Evolutionary conservation across 1,140 invertebrate genomes (phyloP).

Genomic region (Hestina assimilis): DNA sequence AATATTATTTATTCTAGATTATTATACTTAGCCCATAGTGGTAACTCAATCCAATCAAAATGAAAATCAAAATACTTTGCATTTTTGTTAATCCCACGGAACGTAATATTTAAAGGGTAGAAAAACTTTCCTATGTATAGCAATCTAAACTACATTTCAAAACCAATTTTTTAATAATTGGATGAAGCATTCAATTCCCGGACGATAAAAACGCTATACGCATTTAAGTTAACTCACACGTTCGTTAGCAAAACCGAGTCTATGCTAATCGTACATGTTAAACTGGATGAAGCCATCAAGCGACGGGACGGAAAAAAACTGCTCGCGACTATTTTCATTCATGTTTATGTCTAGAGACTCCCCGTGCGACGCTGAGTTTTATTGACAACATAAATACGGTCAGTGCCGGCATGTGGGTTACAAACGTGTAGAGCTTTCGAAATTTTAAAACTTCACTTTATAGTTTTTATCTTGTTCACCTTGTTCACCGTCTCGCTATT

Average conservation of each 20-base stretch:
- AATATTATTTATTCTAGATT: too few species aligned
- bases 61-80: too few species aligned
- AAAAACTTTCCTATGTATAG: too few species aligned
- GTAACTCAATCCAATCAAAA: too few species aligned
- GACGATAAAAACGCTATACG: background rate
- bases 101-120: too few species aligned
- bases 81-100: too few species aligned
- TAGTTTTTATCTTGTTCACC: slow-evolving; percentile 23
- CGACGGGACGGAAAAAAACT: slow-evolving; percentile 35
- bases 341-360: slow-evolving; percentile 60
- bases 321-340: slow-evolving; percentile 54
- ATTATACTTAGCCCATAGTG: too few species aligned
- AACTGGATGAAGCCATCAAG: slow-evolving; percentile 32
- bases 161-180: too few species aligned
- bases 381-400: slow-evolving; percentile 64
- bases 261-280: slow-evolving; percentile 22
- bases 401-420: slow-evolving; percentile 29
- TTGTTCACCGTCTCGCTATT: slow-evolving; percentile 1
- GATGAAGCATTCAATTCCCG: too few species aligned
- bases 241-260: slow-evolving; percentile 18
- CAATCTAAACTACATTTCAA: too few species aligned
- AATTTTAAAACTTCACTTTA: slow-evolving; percentile 30
- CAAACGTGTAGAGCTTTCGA: slow-evolving; percentile 40
- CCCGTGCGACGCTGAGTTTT: slow-evolving; percentile 56
- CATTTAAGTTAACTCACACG: background rate